These are phyloP conservation scores for Distichodus sexfasciatus DNA, from an alignment of 2,797 vertebrate species.

Conservation along the genomic window DNA sequence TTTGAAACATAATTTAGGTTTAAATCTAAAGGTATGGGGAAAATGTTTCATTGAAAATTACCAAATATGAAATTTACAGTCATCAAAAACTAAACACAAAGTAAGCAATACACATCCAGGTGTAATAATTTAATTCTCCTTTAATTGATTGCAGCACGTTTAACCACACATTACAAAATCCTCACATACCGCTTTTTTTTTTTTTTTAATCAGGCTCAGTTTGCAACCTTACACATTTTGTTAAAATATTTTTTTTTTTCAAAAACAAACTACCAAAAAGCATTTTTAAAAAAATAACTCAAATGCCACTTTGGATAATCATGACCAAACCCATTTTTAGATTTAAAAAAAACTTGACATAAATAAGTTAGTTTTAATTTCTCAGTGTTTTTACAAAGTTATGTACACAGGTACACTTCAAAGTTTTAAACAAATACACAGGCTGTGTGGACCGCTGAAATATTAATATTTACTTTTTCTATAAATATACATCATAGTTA, in stretches of 20 bases:
- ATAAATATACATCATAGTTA: conserved; percentile 59
- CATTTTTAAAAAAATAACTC: conserved; percentile 87
- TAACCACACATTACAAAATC: conserved; percentile 88
- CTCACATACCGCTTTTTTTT: conserved; percentile 71
- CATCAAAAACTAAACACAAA: not conserved
- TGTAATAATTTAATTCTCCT: conserved; percentile 72
- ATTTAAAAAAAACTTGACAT: conserved; percentile 78
- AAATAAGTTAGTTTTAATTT: conserved; percentile 99
- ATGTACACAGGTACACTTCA: conserved; percentile 78
- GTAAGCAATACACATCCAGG: conserved; percentile 40
- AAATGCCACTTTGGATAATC: conserved; percentile 94
- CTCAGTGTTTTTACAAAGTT: conserved; percentile 97
- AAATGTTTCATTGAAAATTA: no score
- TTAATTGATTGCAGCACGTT: conserved; percentile 87
- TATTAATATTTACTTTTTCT: conserved; percentile 57
- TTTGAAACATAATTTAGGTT: no score
- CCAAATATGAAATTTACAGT: not conserved
- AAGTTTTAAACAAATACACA: conserved; percentile 79
- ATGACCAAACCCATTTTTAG: conserved; percentile 78
- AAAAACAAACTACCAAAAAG: conserved; percentile 71
- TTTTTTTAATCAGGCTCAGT: conserved; percentile 90
- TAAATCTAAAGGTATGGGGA: no score
- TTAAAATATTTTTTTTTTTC: conserved; percentile 58
- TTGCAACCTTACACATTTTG: conserved; percentile 84
- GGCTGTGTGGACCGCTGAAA: conserved; percentile 67